phyloP scores from a whole-genome alignment of 2,113 vertebrate species.

The Vimba vimba region DNA sequence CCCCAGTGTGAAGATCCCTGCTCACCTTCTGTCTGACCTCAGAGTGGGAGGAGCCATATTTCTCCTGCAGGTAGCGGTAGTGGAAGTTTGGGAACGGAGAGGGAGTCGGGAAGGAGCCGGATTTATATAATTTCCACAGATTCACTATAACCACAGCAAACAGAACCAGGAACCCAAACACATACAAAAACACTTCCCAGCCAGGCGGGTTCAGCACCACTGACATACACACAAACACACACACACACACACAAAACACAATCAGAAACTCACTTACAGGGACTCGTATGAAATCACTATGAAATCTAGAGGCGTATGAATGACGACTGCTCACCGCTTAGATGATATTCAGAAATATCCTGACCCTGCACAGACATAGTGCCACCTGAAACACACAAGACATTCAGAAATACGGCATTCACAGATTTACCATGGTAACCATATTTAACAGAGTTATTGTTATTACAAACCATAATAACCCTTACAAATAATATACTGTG shows the following conservation, averaged over 20 bases:
- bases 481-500: background rate
- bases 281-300: background rate
- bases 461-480: background rate
- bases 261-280: background rate
- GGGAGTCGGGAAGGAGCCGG: constrained; percentile 89
- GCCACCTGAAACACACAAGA: constrained; percentile 62
- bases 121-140: constrained; percentile 96
- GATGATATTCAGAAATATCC: constrained; percentile 79
- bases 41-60: constrained; percentile 84
- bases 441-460: background rate
- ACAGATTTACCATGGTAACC: background rate
- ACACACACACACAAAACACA: constrained; percentile 25
- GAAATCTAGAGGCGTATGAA: background rate
- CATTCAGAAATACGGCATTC: background rate
- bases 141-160: constrained; percentile 86
- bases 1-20: background rate
- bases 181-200: constrained; percentile 93
- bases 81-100: constrained; percentile 98
- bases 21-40: constrained; percentile 86
- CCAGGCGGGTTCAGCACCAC: constrained; percentile 85
- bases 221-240: constrained; percentile 64
- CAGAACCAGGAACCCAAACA: constrained; percentile 85
- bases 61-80: constrained; percentile 93
- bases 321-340: constrained; percentile 74
- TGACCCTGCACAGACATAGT: constrained; percentile 75